Conservation (phyloP, 1,140 invertebrate species). For the Atta texana region DNA sequence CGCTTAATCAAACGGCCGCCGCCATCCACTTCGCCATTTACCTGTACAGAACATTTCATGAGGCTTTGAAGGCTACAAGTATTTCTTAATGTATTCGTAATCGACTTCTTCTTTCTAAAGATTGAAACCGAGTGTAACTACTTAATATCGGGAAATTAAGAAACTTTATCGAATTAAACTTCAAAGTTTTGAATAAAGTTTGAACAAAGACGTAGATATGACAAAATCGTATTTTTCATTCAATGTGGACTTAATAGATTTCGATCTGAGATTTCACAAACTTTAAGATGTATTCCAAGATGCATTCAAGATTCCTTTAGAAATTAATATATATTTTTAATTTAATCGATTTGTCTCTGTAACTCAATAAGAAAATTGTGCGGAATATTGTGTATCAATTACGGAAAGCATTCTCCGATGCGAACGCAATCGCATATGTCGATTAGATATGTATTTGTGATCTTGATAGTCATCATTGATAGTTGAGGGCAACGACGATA, state of each 20-base stretch:
- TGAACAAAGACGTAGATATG: background rate
- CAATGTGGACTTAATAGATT: background rate
- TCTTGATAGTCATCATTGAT: constrained; percentile 39
- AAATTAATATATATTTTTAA: constrained; percentile 6
- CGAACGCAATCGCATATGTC: background rate
- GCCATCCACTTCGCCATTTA: constrained; percentile 67
- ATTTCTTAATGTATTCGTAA: constrained; percentile 36
- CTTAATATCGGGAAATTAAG: constrained; percentile 5
- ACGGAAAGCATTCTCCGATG: background rate
- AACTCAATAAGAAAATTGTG: background rate
- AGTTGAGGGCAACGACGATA: constrained; percentile 31
- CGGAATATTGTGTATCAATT: background rate
- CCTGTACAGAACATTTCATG: constrained; percentile 41
- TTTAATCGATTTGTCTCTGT: background rate
- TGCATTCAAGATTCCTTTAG: background rate
- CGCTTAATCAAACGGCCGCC: constrained; percentile 80
- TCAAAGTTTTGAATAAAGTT: background rate
- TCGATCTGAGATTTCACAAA: constrained; percentile 3
- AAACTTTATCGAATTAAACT: constrained; percentile 10
- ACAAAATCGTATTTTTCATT: background rate
- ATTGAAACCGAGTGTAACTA: background rate
- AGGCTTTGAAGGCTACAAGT: constrained; percentile 8
- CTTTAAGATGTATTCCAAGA: background rate
- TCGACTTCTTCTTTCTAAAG: constrained; percentile 30
- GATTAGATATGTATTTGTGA: constrained; percentile 37